Conservation (phyloP, 2,888 invertebrate species). For the Rugalucina vietnamica region DNA sequence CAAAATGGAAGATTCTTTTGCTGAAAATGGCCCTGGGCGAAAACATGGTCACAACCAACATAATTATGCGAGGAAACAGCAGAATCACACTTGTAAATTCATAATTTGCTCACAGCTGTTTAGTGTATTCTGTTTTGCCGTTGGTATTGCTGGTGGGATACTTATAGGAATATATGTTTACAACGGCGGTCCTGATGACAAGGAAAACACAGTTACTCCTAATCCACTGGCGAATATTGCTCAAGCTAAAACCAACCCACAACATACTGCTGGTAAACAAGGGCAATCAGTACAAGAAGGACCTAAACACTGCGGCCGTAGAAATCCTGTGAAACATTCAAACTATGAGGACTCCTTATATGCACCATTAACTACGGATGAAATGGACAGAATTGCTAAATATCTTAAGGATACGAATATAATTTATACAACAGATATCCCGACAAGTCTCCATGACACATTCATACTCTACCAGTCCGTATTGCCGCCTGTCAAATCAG, state of each 20-base stretch:
- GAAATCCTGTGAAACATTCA: slow-evolving; percentile 39
- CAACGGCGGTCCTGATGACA: slow-evolving; percentile 18
- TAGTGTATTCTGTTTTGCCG: slow-evolving; percentile 43
- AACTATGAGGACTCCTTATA: slow-evolving; percentile 53
- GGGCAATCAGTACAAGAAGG: not conserved
- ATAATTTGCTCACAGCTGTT: slow-evolving; percentile 32
- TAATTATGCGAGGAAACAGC: not conserved
- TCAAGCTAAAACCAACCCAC: too few species aligned
- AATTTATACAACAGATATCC: slow-evolving; percentile 42
- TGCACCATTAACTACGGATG: slow-evolving; percentile 57
- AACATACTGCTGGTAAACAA: too few species aligned
- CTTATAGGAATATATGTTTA: slow-evolving; percentile 61
- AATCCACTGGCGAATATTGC: not conserved
- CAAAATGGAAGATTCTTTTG: not conserved
- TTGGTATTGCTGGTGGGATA: slow-evolving; percentile 53
- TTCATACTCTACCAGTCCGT: slow-evolving; percentile 64
- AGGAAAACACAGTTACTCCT: not conserved
- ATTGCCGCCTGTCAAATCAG: slow-evolving; percentile 58
- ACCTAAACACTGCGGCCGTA: slow-evolving; percentile 30
- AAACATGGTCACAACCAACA: too few species aligned
- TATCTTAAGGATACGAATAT: slow-evolving; percentile 37
- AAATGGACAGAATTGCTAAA: slow-evolving; percentile 57
- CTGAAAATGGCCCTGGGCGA: not conserved
- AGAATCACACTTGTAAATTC: not conserved
- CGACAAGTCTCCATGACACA: slow-evolving; percentile 49